Evolutionary conservation across 2,113 vertebrate species (phyloP).

Genomic region (Sorex araneus): DNA sequence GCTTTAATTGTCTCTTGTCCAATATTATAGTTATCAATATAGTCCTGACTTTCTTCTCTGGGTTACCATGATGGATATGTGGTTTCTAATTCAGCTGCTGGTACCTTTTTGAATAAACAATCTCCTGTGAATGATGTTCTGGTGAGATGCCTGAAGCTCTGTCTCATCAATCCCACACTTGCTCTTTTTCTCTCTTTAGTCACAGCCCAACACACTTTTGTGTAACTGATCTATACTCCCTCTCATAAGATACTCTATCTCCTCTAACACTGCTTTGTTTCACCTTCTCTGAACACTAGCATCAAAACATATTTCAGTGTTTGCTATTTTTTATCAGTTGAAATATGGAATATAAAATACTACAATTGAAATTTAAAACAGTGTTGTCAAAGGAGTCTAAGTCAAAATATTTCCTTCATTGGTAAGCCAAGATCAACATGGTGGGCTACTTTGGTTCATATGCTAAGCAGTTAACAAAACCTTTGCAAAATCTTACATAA

Average conservation of each 20-base stretch:
- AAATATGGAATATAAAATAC: slow-evolving; percentile 13
- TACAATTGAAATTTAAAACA: not conserved
- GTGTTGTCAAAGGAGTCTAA: not conserved
- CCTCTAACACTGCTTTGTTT: not conserved
- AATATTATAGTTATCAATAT: not conserved
- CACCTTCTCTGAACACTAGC: not conserved
- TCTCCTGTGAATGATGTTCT: not conserved
- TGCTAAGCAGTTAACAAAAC: not conserved
- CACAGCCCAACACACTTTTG: not conserved
- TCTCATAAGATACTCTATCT: not conserved
- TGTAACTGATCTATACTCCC: not conserved
- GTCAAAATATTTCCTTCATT: not conserved
- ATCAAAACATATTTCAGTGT: not conserved
- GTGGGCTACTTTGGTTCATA: not conserved
- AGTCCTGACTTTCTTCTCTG: not conserved
- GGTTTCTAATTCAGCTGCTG: not conserved
- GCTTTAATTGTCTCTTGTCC: not conserved
- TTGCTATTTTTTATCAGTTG: not conserved
- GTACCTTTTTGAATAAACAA: not conserved
- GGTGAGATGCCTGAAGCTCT: not conserved
- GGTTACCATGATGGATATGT: not conserved
- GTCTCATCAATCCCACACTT: not conserved
- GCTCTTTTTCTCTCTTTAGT: not conserved
- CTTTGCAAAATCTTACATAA: not conserved
- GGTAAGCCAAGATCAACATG: not conserved